Evolutionary conservation across 2,113 vertebrate species (phyloP).

Genomic region (Lepidothrix coronata): DNA sequence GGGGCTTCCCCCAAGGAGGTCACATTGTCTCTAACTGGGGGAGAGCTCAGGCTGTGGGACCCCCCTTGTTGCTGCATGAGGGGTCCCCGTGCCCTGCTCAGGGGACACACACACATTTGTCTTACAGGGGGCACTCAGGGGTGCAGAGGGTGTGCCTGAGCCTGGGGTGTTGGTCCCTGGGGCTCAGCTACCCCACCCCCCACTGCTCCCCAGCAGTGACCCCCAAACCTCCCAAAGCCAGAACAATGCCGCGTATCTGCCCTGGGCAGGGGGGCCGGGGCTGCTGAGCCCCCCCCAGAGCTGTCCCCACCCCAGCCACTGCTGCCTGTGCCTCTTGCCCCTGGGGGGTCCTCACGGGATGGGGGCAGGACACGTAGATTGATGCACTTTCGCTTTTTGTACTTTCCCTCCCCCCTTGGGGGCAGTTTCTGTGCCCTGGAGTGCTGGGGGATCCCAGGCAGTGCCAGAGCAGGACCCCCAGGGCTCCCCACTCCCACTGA

Average conservation of each 20-base stretch:
- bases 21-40: rapidly evolving
- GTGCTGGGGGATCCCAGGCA: not conserved
- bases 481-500: not conserved
- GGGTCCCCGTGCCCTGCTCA: not conserved
- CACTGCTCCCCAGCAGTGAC: not conserved
- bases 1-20: not conserved
- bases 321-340: not conserved
- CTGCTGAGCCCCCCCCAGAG: not conserved
- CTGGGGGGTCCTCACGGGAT: rapidly evolving
- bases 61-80: not conserved
- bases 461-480: not conserved
- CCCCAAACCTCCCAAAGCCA: not conserved
- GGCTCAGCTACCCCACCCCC: not conserved
- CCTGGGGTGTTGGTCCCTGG: not conserved
- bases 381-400: slow-evolving; percentile 61
- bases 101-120: not conserved
- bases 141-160: not conserved
- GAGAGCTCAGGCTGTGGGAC: not conserved
- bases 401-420: not conserved
- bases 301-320: not conserved
- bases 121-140: not conserved
- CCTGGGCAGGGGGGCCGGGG: not conserved
- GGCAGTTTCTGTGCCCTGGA: not conserved
- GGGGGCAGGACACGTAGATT: not conserved
- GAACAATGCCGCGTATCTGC: not conserved